Evolutionary conservation across 2,113 vertebrate genomes (phyloP).

Genomic region (Laticauda colubrina): DNA sequence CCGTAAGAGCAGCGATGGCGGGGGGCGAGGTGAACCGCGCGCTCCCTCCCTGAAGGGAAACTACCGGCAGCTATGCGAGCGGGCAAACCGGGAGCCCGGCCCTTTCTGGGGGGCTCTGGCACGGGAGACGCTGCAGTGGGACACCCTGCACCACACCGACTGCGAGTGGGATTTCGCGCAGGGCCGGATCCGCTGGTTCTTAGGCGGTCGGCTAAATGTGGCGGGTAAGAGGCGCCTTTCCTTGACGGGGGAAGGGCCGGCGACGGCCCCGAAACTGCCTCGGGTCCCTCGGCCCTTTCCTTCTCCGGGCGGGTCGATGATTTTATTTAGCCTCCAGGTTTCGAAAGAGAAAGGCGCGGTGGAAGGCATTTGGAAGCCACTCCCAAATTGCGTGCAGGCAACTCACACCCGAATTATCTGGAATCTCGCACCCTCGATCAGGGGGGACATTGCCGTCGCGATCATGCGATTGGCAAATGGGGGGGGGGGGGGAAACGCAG

Average conservation of each 20-base stretch:
- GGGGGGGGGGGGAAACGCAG: neutral
- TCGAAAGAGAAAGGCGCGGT: neutral
- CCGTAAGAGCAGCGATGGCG: neutral
- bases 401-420: neutral
- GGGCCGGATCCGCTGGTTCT: constrained; percentile 80
- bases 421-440: neutral
- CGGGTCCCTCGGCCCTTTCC: neutral
- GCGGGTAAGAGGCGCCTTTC: constrained; percentile 75
- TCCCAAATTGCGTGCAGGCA: neutral
- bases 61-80: constrained; percentile 67
- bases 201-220: constrained; percentile 84
- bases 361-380: neutral
- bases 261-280: neutral
- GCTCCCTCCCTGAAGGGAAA: constrained; percentile 32
- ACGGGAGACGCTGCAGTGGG: constrained; percentile 75
- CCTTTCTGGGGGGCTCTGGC: constrained; percentile 83
- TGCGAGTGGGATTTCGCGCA: constrained; percentile 67
- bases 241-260: neutral
- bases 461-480: neutral
- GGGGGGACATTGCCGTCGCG: too few species aligned
- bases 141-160: constrained; percentile 74
- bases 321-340: neutral
- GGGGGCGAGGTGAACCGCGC: neutral
- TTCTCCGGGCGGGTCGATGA: neutral
- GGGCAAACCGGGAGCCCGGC: constrained; percentile 74